phyloP scores from a whole-genome alignment of 2,797 vertebrate species.

The Poecile montanus region DNA sequence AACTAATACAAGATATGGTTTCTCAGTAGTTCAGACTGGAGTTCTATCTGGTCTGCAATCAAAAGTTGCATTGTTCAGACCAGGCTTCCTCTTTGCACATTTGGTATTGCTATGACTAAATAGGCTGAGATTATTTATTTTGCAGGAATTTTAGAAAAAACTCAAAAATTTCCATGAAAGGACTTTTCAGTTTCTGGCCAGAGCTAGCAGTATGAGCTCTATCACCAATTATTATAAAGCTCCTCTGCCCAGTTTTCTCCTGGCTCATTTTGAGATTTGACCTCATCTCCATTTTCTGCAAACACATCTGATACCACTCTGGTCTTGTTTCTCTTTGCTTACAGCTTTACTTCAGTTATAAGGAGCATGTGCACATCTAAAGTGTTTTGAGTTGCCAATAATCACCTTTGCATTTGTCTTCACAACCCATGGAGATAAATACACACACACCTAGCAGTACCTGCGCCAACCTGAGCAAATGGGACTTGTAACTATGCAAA shows the following conservation, averaged over 20 bases:
- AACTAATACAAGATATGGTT: not conserved
- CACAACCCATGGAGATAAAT: not conserved
- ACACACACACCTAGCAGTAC: not conserved
- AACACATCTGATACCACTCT: not conserved
- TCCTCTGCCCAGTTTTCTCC: not conserved
- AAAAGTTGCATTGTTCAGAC: not conserved
- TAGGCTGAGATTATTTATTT: not conserved
- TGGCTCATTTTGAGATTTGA: not conserved
- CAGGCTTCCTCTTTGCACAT: not conserved
- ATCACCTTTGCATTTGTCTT: not conserved
- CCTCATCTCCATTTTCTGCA: not conserved
- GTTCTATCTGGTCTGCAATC: not conserved
- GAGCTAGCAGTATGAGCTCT: not conserved
- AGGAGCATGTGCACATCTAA: not conserved
- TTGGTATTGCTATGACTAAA: not conserved
- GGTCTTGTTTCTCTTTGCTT: not conserved
- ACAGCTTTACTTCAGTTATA: not conserved
- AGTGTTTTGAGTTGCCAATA: not conserved
- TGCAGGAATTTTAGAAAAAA: not conserved
- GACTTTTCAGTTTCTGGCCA: not conserved
- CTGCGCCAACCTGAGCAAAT: not conserved
- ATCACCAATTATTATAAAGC: not conserved
- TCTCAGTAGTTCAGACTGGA: not conserved
- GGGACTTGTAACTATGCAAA: not conserved
- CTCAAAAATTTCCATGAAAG: not conserved